These are phyloP conservation scores for Cancer borealis DNA, from an alignment of 2,888 invertebrate species.

Conservation along the genomic window DNA sequence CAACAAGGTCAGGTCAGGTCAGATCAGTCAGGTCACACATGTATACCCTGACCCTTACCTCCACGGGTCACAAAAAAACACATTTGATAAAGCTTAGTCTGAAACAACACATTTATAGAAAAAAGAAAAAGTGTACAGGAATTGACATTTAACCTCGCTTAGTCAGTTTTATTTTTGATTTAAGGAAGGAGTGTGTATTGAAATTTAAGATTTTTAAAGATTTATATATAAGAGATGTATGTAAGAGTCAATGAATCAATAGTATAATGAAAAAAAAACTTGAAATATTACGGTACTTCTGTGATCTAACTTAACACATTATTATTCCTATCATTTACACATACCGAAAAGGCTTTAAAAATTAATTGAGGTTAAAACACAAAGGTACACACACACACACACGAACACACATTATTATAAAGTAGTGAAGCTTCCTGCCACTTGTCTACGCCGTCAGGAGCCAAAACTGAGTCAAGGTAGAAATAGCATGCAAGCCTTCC, in stretches of 20 bases:
- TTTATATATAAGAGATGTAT: too few species aligned
- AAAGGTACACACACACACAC: not conserved
- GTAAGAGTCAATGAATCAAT: too few species aligned
- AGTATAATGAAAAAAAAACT: too few species aligned
- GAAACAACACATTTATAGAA: not conserved
- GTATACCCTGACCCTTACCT: not conserved
- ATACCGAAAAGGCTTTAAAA: not conserved
- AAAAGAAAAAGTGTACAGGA: too few species aligned
- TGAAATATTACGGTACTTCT: too few species aligned
- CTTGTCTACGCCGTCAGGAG: not conserved
- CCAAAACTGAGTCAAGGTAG: not conserved
- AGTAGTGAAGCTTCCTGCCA: too few species aligned
- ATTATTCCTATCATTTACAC: not conserved
- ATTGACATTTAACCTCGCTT: too few species aligned
- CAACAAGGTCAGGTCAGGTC: not conserved
- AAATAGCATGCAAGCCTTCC: not conserved
- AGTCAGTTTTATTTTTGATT: too few species aligned
- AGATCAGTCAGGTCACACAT: not conserved
- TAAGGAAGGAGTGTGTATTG: too few species aligned
- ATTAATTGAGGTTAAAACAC: not conserved
- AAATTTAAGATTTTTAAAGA: too few species aligned
- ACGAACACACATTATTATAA: not conserved
- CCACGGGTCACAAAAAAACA: not conserved
- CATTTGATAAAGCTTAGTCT: not conserved
- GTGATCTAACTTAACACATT: not conserved